These are phyloP conservation scores for Sparidentex hasta DNA, from an alignment of 2,797 vertebrate species.

Conservation along the genomic window DNA sequence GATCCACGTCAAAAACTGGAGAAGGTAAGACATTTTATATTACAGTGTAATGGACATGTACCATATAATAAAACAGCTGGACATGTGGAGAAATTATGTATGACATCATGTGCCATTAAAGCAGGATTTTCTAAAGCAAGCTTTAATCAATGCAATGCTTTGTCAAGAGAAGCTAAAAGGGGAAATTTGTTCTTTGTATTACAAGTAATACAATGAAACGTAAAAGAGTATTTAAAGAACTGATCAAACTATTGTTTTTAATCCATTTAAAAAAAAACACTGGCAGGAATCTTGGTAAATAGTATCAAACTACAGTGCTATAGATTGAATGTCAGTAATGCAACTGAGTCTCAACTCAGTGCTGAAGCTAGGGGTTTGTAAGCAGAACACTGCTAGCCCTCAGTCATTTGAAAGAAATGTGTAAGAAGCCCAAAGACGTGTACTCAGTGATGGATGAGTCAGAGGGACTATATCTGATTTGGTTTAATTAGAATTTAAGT, in stretches of 20 bases:
- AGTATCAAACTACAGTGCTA: neutral
- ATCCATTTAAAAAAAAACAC: neutral
- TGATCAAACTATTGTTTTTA: neutral
- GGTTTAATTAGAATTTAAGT: neutral
- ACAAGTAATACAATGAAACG: neutral
- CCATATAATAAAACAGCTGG: neutral
- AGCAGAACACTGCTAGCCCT: no score
- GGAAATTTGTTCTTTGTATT: no score
- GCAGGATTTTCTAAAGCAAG: no score
- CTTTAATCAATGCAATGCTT: neutral
- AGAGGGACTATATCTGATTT: no score
- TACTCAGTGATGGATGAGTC: neutral
- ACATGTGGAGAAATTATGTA: neutral
- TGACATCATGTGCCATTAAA: neutral
- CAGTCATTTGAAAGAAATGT: neutral
- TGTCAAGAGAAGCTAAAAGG: neutral
- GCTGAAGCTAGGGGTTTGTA: neutral
- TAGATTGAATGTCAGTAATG: no score
- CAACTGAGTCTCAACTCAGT: neutral
- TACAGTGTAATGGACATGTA: neutral
- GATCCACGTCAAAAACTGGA: constrained; percentile 89
- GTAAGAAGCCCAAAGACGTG: neutral
- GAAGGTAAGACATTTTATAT: neutral
- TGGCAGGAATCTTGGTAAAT: neutral
- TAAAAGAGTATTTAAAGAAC: neutral